These are phyloP conservation scores for Archips crataeganus DNA, from an alignment of 2,888 invertebrate species.

Conservation along the genomic window DNA sequence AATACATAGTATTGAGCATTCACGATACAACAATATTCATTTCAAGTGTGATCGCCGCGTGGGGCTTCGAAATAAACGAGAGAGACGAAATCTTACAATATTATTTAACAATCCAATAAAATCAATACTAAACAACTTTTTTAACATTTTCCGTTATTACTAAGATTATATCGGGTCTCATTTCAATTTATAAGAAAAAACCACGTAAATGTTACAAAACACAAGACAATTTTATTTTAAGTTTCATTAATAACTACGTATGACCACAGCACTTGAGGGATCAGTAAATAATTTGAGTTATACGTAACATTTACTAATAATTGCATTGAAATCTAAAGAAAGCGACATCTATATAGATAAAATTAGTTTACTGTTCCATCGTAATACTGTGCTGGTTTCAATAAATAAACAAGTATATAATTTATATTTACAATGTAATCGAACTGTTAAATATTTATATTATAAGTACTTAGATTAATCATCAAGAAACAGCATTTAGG, in stretches of 20 bases:
- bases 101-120: conserved; percentile 32
- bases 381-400: conserved; percentile 22
- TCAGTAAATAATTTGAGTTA: not conserved
- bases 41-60: not conserved
- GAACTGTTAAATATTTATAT: conserved; percentile 19
- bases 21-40: conserved; percentile 12
- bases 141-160: not conserved
- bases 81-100: not conserved
- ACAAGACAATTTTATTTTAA: conserved; percentile 8
- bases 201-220: conserved; percentile 1
- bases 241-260: not conserved
- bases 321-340: not conserved
- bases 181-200: not conserved
- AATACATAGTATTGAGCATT: conserved; percentile 34
- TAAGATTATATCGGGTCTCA: not conserved
- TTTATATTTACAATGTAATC: conserved; percentile 28
- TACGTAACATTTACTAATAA: not conserved
- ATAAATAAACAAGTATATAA: conserved; percentile 15
- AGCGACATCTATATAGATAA: conserved; percentile 9
- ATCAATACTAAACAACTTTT: not conserved
- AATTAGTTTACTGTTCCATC: conserved; percentile 7
- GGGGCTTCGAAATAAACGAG: not conserved
- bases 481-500: conserved; percentile 16
- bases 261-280: conserved; percentile 2
- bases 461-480: conserved; percentile 24